Conservation (phyloP, 2,888 invertebrate genomes). For the Geophilus truncorum region DNA sequence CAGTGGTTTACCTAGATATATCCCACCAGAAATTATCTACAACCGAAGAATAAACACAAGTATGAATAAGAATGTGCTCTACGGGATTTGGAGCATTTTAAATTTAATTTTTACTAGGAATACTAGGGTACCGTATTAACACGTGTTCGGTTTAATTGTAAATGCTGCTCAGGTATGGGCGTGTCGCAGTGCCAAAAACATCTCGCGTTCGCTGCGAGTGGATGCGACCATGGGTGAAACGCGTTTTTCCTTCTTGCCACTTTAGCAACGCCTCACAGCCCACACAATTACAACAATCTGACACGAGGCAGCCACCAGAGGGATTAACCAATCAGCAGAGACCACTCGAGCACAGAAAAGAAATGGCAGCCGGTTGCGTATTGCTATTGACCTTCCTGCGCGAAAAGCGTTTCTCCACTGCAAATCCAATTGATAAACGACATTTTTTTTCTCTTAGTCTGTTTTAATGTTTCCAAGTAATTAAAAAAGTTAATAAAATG, state of each 20-base stretch:
- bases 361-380: not conserved
- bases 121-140: no score
- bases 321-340: constrained; percentile 17
- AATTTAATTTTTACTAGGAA: no score
- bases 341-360: constrained; percentile 24
- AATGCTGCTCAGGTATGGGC: not conserved
- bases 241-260: constrained; percentile 22
- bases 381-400: not conserved
- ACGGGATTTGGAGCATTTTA: no score
- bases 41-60: no score
- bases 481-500: not conserved
- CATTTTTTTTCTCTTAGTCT: no score
- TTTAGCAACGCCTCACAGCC: constrained; percentile 22
- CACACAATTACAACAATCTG: constrained; percentile 27
- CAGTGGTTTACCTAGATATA: not conserved
- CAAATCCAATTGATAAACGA: constrained; percentile 7
- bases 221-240: constrained; percentile 17
- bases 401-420: not conserved
- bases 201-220: not conserved
- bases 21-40: not conserved
- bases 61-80: no score
- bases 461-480: no score
- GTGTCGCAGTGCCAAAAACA: constrained; percentile 6
- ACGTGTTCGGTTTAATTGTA: not conserved
- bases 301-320: constrained; percentile 25